Conservation (phyloP, 30 jellyfish, hydroid and myxozoan genomes). For the Hydractinia echinata region DNA sequence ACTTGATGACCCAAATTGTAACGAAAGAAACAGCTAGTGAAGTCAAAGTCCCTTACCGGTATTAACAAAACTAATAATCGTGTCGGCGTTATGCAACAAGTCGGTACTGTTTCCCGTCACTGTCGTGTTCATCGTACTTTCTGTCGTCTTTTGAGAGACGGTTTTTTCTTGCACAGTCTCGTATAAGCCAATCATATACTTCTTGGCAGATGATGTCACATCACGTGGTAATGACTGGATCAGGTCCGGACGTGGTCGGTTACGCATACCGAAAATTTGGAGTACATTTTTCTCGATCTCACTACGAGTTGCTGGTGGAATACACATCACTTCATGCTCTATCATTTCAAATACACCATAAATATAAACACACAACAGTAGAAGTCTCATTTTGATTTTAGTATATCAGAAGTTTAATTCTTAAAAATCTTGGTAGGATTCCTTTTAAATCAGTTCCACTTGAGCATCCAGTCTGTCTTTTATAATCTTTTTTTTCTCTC, state of each 20-base stretch:
- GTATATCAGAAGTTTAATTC: too few relatives aligned
- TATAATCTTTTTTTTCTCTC: too few relatives aligned
- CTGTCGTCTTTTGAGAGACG: constrained; percentile 16
- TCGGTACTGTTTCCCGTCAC: constrained; percentile 22
- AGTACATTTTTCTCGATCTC: constrained; percentile 41
- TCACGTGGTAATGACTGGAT: constrained; percentile 51
- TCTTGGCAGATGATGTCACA: constrained; percentile 70
- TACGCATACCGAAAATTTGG: constrained; percentile 68
- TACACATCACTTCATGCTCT: too few relatives aligned
- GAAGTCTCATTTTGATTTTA: too few relatives aligned
- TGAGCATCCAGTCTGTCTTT: too few relatives aligned
- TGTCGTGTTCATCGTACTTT: constrained; percentile 10
- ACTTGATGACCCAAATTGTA: too few relatives aligned
- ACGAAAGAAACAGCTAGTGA: too few relatives aligned
- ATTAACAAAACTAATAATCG: constrained; percentile 87
- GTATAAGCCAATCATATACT: constrained; percentile 79
- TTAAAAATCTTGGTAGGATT: too few relatives aligned
- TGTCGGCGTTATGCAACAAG: constrained; percentile 58
- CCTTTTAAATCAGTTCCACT: too few relatives aligned
- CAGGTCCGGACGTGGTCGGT: constrained; percentile 81
- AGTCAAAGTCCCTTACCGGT: constrained; percentile 52
- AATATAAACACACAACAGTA: too few relatives aligned
- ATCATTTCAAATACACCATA: too few relatives aligned
- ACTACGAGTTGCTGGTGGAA: too few relatives aligned
- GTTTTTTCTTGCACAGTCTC: constrained; percentile 46